Base-by-base conservation (phyloP, 1,140 invertebrate genomes). In the Anastrepha obliqua region DNA sequence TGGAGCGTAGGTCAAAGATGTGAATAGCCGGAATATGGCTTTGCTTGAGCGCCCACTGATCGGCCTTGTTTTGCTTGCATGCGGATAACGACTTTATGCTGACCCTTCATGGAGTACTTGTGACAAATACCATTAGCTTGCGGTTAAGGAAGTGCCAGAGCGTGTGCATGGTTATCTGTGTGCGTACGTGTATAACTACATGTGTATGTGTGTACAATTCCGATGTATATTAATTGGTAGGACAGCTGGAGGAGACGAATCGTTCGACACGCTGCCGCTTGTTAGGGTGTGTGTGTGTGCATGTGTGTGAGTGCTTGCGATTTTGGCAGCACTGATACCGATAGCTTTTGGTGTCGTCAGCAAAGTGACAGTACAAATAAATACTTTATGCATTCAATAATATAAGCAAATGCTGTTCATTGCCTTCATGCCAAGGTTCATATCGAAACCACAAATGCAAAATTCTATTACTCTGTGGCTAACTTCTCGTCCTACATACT, bases 101-200 rank as follows among this genome's bases (percentile, higher is more conserved):
- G 47, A 81, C 17, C 47, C n/a, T 20, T 17, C 74, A 55, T 13
- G 44, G 39, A 47, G 67, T 74, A 74, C 44, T 74, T 74, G 15
- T 74, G 74, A 81, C 74, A 81, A 81, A 81, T 81, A 81, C 47
- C 74, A 58, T 47, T 58, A 55, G 67, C 67, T 11, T 74, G 74
- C 47, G 74, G 74, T 81, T 9, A 11, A 55, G 51, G 47, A 81
- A 81, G 74, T 81, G 74, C 7, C 47, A 81, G 47, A 47, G 74
- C 74, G 47, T 81, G 11, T 55, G 20, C 20, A 55, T 11, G 9
- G 2, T 2, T 51, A 2, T 4, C n/a, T 20, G 44, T 51, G 5
- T 17, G 70, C 3, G 39, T 17, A 7, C 4, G 4, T 3, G 15
- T 51, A 8, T n/a, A 15, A 44, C 6, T 17, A 7, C 55, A 29